Evolutionary conservation across 2,797 vertebrate species (phyloP).

Genomic region (Pelochelys cantorii): DNA sequence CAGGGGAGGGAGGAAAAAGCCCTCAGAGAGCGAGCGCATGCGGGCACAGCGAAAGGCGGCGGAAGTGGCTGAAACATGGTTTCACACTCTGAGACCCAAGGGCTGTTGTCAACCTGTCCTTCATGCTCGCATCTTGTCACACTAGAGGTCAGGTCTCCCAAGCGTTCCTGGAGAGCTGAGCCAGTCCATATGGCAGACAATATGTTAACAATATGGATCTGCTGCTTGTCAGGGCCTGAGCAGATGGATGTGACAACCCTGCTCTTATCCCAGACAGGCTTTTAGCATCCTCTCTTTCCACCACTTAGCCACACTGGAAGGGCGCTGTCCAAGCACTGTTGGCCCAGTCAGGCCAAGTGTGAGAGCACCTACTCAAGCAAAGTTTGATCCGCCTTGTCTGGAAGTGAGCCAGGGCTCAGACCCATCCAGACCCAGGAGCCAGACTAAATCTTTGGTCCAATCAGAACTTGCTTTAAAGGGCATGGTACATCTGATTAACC

Average conservation of each 20-base stretch:
- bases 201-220: slow-evolving; percentile 79
- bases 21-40: slow-evolving; percentile 2
- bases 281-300: slow-evolving; percentile 82
- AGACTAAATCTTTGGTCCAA: background rate
- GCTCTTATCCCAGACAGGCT: slow-evolving; percentile 81
- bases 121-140: slow-evolving; percentile 80
- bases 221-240: slow-evolving; percentile 74
- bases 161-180: slow-evolving; percentile 81
- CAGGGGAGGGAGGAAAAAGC: slow-evolving; percentile 64
- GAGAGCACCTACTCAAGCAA: slow-evolving; percentile 5
- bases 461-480: background rate
- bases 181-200: slow-evolving; percentile 82
- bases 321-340: background rate
- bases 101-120: slow-evolving; percentile 78
- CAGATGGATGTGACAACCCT: slow-evolving; percentile 79
- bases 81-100: slow-evolving; percentile 76
- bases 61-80: slow-evolving; percentile 67
- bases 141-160: slow-evolving; percentile 81
- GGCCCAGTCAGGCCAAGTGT: slow-evolving; percentile 32
- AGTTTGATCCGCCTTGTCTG: background rate
- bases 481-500: background rate
- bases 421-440: background rate
- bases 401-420: background rate
- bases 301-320: slow-evolving; percentile 9
- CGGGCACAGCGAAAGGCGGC: slow-evolving; percentile 24